Percentiles rank a stretch among this genome's conserved stretches.
Conservation (phyloP, 1,140 invertebrate species). For the Eulimnadia texana region DNA sequence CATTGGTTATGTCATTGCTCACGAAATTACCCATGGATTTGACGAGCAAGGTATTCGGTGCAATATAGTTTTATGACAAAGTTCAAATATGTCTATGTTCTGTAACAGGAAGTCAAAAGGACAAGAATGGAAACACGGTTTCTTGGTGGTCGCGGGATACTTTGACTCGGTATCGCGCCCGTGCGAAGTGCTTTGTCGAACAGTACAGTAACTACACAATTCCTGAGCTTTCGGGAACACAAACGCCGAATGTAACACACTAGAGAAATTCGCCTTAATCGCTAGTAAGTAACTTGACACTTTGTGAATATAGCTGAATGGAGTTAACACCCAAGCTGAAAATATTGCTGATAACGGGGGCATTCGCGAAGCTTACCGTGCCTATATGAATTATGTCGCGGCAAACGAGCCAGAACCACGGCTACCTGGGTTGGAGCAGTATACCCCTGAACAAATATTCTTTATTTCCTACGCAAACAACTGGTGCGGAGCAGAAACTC, state of each 20-base stretch:
- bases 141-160: slow-evolving; percentile 24
- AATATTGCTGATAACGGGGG: slow-evolving; percentile 88
- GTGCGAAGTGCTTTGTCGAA: slow-evolving; percentile 11
- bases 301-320: slow-evolving; percentile 63
- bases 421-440: slow-evolving; percentile 60
- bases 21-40: slow-evolving; percentile 60
- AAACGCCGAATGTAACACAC: neutral
- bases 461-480: slow-evolving; percentile 75
- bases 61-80: no score
- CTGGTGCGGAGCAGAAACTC: slow-evolving; percentile 26
- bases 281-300: no score
- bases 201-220: slow-evolving; percentile 13
- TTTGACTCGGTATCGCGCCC: slow-evolving; percentile 30
- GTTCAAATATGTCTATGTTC: no score
- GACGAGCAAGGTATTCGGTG: slow-evolving; percentile 40
- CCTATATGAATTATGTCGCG: slow-evolving; percentile 55
- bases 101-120: slow-evolving; percentile 33
- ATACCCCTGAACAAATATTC: slow-evolving; percentile 67
- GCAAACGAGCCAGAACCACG: slow-evolving; percentile 44
- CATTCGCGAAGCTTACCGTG: slow-evolving; percentile 69
- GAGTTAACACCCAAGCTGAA: slow-evolving; percentile 62
- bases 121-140: slow-evolving; percentile 24
- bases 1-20: slow-evolving; percentile 58
- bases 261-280: no score
- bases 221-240: neutral